Conservation (phyloP, 2,113 vertebrate genomes). For the Poicephalus meyeri region DNA sequence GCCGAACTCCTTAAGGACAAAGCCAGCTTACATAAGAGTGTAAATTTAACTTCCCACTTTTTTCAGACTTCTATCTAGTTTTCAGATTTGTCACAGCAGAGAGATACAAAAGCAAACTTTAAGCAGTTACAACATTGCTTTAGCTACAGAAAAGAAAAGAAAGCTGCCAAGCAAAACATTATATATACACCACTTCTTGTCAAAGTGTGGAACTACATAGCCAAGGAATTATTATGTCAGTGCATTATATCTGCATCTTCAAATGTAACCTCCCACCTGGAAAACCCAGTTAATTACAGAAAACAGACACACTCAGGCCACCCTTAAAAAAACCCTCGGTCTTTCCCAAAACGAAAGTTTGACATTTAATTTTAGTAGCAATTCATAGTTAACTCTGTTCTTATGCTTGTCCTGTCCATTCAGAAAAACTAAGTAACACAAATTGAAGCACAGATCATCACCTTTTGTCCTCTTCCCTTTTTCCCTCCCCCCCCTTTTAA, state of each 20-base stretch:
- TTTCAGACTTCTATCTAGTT: neutral
- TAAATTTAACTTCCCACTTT: neutral
- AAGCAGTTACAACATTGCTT: neutral
- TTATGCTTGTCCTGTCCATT: neutral
- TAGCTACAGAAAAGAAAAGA: constrained; percentile 19
- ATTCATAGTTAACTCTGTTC: neutral
- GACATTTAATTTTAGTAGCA: neutral
- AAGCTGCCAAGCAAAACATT: constrained; percentile 41
- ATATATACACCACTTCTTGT: neutral
- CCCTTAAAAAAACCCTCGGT: constrained; percentile 37
- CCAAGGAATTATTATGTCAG: neutral
- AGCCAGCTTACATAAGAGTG: neutral
- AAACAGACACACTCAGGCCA: constrained; percentile 48
- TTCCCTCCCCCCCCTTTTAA: constrained; percentile 30
- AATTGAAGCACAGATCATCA: neutral
- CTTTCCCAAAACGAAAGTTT: neutral
- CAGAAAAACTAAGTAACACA: neutral
- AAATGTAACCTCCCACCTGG: neutral
- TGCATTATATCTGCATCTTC: neutral
- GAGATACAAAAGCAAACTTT: constrained; percentile 11
- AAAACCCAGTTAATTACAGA: constrained; percentile 2
- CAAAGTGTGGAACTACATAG: neutral
- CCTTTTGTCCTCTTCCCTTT: neutral
- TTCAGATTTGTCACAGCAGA: constrained; percentile 1
- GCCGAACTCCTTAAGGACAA: neutral